These are phyloP conservation scores for Champsocephalus gunnari DNA, from an alignment of 2,797 vertebrate genomes.

Conservation along the genomic window DNA sequence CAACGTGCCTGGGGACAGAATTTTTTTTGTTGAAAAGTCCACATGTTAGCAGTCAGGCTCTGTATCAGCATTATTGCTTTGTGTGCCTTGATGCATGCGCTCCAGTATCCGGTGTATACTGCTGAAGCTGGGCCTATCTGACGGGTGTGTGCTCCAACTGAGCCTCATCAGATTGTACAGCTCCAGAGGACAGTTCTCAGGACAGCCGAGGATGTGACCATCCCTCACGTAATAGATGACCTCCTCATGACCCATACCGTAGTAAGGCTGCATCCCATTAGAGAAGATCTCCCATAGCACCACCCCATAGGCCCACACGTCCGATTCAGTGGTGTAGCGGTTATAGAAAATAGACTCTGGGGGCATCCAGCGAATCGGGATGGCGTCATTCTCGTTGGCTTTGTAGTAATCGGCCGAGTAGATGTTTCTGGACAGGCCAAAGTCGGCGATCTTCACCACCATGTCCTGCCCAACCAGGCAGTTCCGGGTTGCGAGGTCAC, in stretches of 20 bases:
- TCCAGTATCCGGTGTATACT: conserved; percentile 96
- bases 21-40: neutral
- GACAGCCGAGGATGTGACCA: conserved; percentile 93
- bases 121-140: conserved; percentile 92
- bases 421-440: conserved; percentile 97
- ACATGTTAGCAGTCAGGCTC: conserved; percentile 59
- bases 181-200: conserved; percentile 93
- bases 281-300: conserved; percentile 99
- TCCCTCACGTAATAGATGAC: conserved; percentile 98
- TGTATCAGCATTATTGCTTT: conserved; percentile 59
- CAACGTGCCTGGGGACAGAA: neutral
- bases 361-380: conserved; percentile 99
- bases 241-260: conserved; percentile 97
- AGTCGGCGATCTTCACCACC: conserved; percentile 98
- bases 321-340: conserved; percentile 97
- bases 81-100: conserved; percentile 88
- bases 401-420: conserved; percentile 99
- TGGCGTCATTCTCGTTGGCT: conserved; percentile 96
- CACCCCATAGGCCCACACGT: conserved; percentile 98
- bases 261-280: conserved; percentile 97
- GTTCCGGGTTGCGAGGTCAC: conserved; percentile 97
- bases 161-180: conserved; percentile 98
- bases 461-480: conserved; percentile 95
- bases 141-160: conserved; percentile 93
- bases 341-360: conserved; percentile 99